Base-by-base conservation (phyloP, 2,888 invertebrate species). In the Limnephilus lunatus region DNA sequence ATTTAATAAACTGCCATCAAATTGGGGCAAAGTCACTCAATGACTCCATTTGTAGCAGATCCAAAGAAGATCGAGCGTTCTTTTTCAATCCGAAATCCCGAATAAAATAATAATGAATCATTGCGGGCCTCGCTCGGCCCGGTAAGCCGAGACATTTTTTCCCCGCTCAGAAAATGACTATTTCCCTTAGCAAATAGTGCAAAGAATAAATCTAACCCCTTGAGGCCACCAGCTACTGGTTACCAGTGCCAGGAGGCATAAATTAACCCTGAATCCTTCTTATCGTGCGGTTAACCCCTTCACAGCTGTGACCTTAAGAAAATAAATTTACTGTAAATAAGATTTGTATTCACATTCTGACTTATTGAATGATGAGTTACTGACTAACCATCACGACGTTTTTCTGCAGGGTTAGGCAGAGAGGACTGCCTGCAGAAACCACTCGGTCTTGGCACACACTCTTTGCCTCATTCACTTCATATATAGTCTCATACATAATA, bases 231-330 rank as follows among this genome's bases (percentile, higher is more conserved):
- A 53, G 53, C 53, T 53, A 53, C 53, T 53, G 68, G 68, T n/a
- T 68, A 35, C 88, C 25, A 25, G 48, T 30, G 31, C 88, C 30
- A 31, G 68, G 81, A 30, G 88, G 88, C 35, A 89, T 89, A 89
- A 89, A 89, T 89, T 89, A 89, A 89, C 88, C 88, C 81, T 12
- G 35, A 89, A 89, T 35, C 88, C 35, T 32, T 32, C 88, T 35
- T 35, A 80, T 89, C 35, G 25, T n/a, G 39, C 80, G 25, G n/a
- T 35, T 32, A 81, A 89, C 88, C 80, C 30, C 7, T 68, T 35
- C 85, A 30, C 39, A 30, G 44, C n/a, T 86, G n/a, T 15, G 39
- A 86, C 30, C 14, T 30, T 44, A 32, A 25, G 4, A 7, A 32
- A 31, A 82, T 82, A 82, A 82, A 82, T 15, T 32, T 1, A 11